phyloP scores from a whole-genome alignment of 2,888 invertebrate genomes.

The Drosophila pegasa region DNA sequence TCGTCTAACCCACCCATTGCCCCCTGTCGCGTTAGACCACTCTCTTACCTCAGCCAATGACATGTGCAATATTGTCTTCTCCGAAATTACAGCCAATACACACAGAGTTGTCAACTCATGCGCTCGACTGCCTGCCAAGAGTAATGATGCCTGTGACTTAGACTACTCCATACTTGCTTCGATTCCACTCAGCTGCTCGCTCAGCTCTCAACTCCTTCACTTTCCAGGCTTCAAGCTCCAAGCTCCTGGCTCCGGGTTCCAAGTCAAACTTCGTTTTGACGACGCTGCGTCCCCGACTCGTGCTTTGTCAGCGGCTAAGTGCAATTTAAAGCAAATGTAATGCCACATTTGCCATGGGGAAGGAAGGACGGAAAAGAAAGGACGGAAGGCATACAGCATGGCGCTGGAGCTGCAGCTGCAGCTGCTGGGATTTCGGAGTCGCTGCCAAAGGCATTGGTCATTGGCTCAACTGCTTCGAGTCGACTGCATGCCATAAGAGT shows the following conservation, averaged over 20 bases:
- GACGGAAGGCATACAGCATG: neutral
- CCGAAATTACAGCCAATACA: slow-evolving; percentile 69
- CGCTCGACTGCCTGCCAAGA: slow-evolving; percentile 66
- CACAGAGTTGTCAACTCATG: slow-evolving; percentile 72
- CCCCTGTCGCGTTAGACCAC: neutral
- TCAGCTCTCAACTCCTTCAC: neutral
- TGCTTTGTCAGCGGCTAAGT: slow-evolving; percentile 74
- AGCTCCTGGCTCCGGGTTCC: neutral
- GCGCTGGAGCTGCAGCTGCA: neutral
- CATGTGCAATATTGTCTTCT: slow-evolving; percentile 75
- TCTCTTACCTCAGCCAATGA: slow-evolving; percentile 56
- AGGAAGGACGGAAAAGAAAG: neutral
- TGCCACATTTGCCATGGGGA: slow-evolving; percentile 46
- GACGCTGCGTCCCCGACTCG: slow-evolving; percentile 23
- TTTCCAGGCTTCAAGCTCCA: neutral
- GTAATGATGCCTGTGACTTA: slow-evolving; percentile 64
- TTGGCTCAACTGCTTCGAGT: slow-evolving; percentile 37
- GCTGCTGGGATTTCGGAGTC: slow-evolving; percentile 16
- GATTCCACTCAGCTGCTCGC: slow-evolving; percentile 2
- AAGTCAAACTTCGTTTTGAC: neutral
- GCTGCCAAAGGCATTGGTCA: slow-evolving; percentile 48
- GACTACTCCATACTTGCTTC: slow-evolving; percentile 11
- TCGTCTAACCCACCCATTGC: slow-evolving; percentile 15
- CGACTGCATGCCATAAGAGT: slow-evolving; percentile 8
- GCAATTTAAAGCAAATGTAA: slow-evolving; percentile 74